Base-by-base conservation (phyloP, 2,888 invertebrate species). In the Pyrocoelia pectoralis region DNA sequence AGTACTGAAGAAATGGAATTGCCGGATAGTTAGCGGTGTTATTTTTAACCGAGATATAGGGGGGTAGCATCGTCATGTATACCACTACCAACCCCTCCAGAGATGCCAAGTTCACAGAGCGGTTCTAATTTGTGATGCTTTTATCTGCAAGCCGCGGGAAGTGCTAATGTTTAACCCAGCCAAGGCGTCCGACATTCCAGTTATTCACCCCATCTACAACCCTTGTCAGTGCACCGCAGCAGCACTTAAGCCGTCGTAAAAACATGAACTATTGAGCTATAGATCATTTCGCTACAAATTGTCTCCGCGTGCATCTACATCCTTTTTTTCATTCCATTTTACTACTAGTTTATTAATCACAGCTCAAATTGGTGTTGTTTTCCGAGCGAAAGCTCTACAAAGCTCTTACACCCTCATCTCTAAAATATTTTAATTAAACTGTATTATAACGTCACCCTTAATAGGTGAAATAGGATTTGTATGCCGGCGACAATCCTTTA, bases 51-150 rank as follows among this genome's bases (percentile, higher is more conserved):
- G 55, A 41, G 24, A 3, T 3, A 6, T 6, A 6, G 6, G 24
- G 6, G 6, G 24, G 24, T 3, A 3, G 24, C 3, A 24, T 24
- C 56, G 56, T 56, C 64, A 60, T 60, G 55, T 56, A 64, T 58
- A 64, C 46, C 58, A 41, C n/a, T 64, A 56, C 52, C 61, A 52
- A 65, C 51, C 57, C 67, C 63, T 56, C 61, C 62, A 61, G 60
- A 68, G 67, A 65, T 68, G 72, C 71, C 72, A 72, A 66, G 67
- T 66, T 68, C 73, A 75, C 68, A 68, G 72, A 73, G 71, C 70
- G 57, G 67, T 73, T 67, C 69, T 78, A 79, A 78, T 78, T 78
- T 77, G 78, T 78, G 77, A 77, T 74, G 78, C 78, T 79, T 79
- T 78, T 78, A 79, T 78, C 77, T 75, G 73, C 72, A 72, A 72